Conservation (phyloP, 2,113 vertebrate species). For the Jacana jacana region DNA sequence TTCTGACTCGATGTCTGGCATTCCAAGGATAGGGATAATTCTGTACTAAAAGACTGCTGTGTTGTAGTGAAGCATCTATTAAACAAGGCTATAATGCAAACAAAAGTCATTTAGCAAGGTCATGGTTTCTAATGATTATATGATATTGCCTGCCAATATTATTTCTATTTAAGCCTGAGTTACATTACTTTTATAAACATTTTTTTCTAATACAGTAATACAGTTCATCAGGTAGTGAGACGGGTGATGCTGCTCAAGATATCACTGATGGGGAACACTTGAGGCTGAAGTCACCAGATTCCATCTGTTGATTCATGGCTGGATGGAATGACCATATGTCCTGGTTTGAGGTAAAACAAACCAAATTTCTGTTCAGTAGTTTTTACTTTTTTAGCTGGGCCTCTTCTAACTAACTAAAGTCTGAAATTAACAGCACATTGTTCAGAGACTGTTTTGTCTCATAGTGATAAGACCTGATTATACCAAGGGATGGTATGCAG, state of each 20-base stretch:
- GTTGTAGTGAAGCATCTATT: neutral
- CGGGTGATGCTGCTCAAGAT: neutral
- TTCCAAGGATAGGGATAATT: slow-evolving; percentile 13
- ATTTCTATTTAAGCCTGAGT: neutral
- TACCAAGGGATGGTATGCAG: too few relatives aligned
- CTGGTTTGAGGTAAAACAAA: too few relatives aligned
- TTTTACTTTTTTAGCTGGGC: too few relatives aligned
- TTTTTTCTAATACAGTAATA: neutral
- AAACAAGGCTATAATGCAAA: neutral
- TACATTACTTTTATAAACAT: neutral
- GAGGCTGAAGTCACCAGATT: neutral
- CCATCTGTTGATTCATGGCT: neutral
- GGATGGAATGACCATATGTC: neutral
- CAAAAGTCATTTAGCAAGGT: neutral
- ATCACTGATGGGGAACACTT: neutral
- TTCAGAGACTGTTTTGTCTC: too few relatives aligned
- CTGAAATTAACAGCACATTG: too few relatives aligned
- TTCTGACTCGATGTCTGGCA: slow-evolving; percentile 35
- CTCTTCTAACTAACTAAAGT: too few relatives aligned
- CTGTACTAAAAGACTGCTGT: neutral
- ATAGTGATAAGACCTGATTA: too few relatives aligned
- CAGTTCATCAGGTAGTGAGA: neutral
- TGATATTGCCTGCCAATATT: neutral
- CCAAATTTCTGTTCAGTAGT: too few relatives aligned
- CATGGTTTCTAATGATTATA: neutral